phyloP scores from a whole-genome alignment of 2,888 invertebrate species.

The Leptinotarsa juncta region DNA sequence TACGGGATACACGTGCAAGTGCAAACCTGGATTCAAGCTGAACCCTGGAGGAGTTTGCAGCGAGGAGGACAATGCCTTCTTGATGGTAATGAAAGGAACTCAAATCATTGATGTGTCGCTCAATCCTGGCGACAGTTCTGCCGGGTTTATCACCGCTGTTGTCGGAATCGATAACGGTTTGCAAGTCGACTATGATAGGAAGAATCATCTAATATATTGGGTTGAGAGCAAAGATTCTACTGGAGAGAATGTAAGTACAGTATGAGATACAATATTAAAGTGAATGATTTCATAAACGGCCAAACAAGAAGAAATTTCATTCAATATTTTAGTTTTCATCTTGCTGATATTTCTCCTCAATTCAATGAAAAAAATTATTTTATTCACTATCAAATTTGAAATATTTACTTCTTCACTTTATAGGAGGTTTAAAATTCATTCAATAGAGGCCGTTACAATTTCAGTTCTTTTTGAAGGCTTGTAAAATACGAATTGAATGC shows the following conservation, averaged over 20 bases:
- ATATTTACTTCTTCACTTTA: no score
- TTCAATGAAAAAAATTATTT: no score
- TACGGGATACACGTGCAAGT: slow-evolving; percentile 86
- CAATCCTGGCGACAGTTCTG: slow-evolving; percentile 79
- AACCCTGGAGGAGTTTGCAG: slow-evolving; percentile 77
- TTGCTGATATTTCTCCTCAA: no score
- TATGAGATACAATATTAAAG: no score
- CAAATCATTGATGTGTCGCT: slow-evolving; percentile 89
- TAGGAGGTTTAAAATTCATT: no score
- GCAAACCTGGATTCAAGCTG: slow-evolving; percentile 86
- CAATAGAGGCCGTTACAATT: background rate
- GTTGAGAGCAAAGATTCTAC: slow-evolving; percentile 83
- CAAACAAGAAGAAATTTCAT: no score
- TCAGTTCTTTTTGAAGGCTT: background rate
- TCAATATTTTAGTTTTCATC: no score
- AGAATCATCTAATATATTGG: slow-evolving; percentile 88
- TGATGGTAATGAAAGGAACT: slow-evolving; percentile 90
- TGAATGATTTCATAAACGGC: no score
- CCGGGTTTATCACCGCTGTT: slow-evolving; percentile 85
- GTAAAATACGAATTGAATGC: no score
- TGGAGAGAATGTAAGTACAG: slow-evolving; percentile 71
- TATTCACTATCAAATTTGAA: no score
- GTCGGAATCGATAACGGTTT: slow-evolving; percentile 90
- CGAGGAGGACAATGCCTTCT: slow-evolving; percentile 88
- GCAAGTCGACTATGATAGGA: slow-evolving; percentile 92